A percentile compares a stretch with the other conserved stretches of the same genome.
Evolutionary conservation across 2,113 vertebrate species (phyloP).

Genomic region (Pseudonaja textilis): DNA sequence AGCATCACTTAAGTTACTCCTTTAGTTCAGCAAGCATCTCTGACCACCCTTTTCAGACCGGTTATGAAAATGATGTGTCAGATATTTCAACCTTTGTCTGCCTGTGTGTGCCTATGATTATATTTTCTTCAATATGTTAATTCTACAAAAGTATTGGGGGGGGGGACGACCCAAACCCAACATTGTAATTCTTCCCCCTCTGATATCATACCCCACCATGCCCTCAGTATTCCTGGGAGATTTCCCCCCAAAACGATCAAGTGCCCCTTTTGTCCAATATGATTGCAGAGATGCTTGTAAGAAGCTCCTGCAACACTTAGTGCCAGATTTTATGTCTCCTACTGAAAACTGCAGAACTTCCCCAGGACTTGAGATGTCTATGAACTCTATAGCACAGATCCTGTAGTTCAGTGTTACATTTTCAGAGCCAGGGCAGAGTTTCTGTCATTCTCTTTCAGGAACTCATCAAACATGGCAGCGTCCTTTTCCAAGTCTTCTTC

Average conservation of each 20-base stretch:
- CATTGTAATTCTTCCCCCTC: neutral
- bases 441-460: constrained; percentile 82
- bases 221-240: neutral
- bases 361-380: neutral
- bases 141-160: neutral
- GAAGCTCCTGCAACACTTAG: neutral
- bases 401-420: constrained; percentile 68
- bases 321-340: neutral
- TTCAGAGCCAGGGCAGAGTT: constrained; percentile 78
- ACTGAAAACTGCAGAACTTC: neutral
- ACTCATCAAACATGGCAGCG: constrained; percentile 74
- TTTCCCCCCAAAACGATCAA: neutral
- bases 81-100: neutral
- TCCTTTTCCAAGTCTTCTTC: constrained; percentile 77
- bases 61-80: neutral
- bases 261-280: neutral
- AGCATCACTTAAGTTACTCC: neutral
- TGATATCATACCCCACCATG: neutral
- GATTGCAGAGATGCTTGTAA: neutral
- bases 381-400: rapidly evolving
- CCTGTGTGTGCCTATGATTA: neutral
- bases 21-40: neutral
- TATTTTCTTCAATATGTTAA: neutral
- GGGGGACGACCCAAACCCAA: neutral
- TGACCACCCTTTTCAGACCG: neutral